These are phyloP conservation scores for Eucidaris tribuloides DNA, from an alignment of 35 echinoderm and acorn worm species.

Conservation along the genomic window DNA sequence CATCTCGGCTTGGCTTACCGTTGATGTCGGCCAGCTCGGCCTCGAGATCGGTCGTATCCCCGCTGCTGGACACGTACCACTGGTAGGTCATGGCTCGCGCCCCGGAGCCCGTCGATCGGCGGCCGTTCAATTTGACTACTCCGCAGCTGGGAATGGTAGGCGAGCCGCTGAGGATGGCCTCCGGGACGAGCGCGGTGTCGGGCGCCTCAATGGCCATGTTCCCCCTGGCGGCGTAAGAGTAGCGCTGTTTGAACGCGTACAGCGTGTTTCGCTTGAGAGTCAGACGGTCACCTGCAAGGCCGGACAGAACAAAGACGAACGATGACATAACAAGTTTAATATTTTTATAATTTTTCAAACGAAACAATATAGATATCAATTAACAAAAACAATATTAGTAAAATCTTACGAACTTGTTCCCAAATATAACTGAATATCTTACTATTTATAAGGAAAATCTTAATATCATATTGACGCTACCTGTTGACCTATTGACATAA, in stretches of 20 bases:
- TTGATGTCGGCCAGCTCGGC: conserved; percentile 34
- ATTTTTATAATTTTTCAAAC: background rate
- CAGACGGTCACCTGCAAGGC: conserved; percentile 41
- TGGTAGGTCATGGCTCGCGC: conserved; percentile 59
- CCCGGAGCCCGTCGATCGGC: conserved; percentile 74
- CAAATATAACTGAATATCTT: background rate
- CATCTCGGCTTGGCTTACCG: conserved; percentile 43
- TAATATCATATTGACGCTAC: background rate
- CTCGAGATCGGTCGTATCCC: conserved; percentile 32
- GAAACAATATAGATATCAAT: background rate
- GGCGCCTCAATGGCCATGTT: conserved; percentile 41
- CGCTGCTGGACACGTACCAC: conserved; percentile 66
- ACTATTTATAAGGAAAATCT: background rate
- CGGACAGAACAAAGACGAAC: background rate
- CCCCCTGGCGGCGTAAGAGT: conserved; percentile 27
- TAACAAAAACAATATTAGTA: background rate
- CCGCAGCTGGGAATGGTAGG: conserved; percentile 85
- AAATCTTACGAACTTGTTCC: background rate
- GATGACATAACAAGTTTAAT: background rate
- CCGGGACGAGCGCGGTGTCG: conserved; percentile 45
- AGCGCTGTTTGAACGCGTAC: conserved; percentile 66
- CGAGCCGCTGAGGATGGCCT: conserved; percentile 65
- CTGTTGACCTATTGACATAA: background rate
- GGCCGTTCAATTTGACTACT: conserved; percentile 60
- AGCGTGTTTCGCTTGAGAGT: conserved; percentile 48